Base-by-base conservation (phyloP, 2,888 invertebrate genomes). In the Nemotelus nigrinus region DNA sequence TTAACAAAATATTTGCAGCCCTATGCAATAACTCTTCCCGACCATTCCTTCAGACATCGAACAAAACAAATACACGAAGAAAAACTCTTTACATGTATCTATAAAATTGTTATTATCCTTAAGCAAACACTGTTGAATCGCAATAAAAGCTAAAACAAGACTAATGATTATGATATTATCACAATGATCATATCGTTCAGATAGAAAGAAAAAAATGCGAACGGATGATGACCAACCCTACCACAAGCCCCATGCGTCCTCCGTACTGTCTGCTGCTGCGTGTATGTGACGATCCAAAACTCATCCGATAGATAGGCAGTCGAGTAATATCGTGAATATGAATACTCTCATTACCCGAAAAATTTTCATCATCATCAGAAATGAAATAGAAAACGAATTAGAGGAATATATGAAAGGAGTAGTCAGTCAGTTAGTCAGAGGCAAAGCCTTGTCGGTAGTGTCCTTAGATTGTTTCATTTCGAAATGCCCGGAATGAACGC, bases 321-420 rank as follows among this genome's bases (percentile, higher is more conserved):
- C 10, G 25, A 45, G 70, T n/a, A 55, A 55, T 70, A 70, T 70
- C 55, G 41, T 70, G 70, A 74, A 58, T 74, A 74, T 60, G 74
- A 74, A 74, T 74, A 60, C 41, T 60, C 74, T 74, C 63, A 74
- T 74, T 74, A 74, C 74, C 74, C 55, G 53, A 50, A 53, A 53
- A n/a, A 50, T 53, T 39, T 53, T 8, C 67, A 47, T 39, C 43
- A 43, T 63, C 43, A 43, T 63, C 43, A 44, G 70, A 41, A 70
- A 63, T 57, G 48, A 67, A 48, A 67, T 25, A n/a, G 47, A 67
- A 50, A 67, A 70, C 55, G 70, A 70, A 70, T 70, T 70, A 53
- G 70, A 70, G 43, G 4, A 41, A 48, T 3, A 25, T 25, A 25
- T 25, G 25, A 25, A 25, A 25, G 25, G 25, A 25, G 25, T 25